Evolutionary conservation across 1,140 invertebrate species (phyloP).

Genomic region (Pseudomyrmex pallidus): DNA sequence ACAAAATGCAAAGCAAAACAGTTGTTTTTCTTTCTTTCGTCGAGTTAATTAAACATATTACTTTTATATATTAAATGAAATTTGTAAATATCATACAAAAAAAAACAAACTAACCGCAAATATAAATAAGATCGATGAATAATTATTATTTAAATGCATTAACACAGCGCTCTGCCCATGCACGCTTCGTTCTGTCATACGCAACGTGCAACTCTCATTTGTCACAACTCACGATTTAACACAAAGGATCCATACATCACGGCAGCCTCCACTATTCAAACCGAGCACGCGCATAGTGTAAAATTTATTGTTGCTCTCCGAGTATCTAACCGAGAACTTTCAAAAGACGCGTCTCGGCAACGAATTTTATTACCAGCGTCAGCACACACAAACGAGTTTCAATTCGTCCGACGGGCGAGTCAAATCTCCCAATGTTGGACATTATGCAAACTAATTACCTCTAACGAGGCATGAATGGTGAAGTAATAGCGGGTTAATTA

Average conservation of each 20-base stretch:
- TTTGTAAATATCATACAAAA: no score
- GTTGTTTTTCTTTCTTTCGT: no score
- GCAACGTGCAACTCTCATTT: conserved; percentile 18
- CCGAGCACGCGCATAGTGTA: background rate
- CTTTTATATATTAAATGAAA: no score
- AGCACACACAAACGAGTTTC: conserved; percentile 10
- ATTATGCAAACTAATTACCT: conserved; percentile 45
- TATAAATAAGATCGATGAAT: background rate
- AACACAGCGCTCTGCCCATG: background rate
- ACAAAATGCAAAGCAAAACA: background rate
- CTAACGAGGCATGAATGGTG: conserved; percentile 54
- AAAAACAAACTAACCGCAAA: background rate
- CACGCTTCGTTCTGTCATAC: background rate
- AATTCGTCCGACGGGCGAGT: conserved; percentile 28
- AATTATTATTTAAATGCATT: background rate
- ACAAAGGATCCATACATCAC: conserved; percentile 47
- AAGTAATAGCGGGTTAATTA: conserved; percentile 49
- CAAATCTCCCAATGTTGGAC: conserved; percentile 38
- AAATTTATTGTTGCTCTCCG: conserved; percentile 44
- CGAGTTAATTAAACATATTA: no score
- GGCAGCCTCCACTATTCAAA: conserved; percentile 12
- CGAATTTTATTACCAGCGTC: conserved; percentile 23
- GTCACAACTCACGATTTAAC: conserved; percentile 38
- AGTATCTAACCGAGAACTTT: conserved; percentile 8
- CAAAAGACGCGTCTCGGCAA: conserved; percentile 16